phyloP scores from a whole-genome alignment of 37 sponge, comb jelly and placozoan genomes.

The Sycon ciliatum region DNA sequence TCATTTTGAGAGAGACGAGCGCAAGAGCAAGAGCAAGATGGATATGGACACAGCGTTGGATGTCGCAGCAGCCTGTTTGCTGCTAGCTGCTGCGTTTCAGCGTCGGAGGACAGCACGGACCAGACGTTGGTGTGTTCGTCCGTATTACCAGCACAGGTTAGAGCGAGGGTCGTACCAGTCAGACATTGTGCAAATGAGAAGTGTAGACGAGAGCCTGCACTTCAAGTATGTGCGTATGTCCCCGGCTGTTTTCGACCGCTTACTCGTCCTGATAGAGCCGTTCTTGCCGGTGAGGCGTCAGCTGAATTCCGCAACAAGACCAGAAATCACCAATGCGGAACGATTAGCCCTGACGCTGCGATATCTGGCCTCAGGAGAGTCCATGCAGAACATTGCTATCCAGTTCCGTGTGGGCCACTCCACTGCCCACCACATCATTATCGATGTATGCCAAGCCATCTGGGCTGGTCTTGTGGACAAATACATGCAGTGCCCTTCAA shows the following conservation, averaged over 20 bases:
- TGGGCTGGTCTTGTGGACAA: constrained; percentile 17
- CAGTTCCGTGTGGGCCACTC: constrained; percentile 21
- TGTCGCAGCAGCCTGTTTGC: no score
- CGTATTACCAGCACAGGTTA: no score
- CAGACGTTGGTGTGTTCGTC: no score
- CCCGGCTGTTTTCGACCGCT: constrained; percentile 14
- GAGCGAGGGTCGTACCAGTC: no score
- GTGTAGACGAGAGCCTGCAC: not conserved
- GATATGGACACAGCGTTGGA: no score
- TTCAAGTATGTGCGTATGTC: constrained; percentile 13
- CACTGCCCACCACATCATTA: constrained; percentile 20
- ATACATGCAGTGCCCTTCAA: constrained; percentile 5
- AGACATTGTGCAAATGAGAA: not conserved
- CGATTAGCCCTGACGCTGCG: constrained; percentile 39
- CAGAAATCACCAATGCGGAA: constrained; percentile 22
- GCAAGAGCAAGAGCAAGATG: no score
- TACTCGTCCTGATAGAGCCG: constrained; percentile 14
- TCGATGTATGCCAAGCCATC: constrained; percentile 21
- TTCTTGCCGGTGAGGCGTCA: not conserved
- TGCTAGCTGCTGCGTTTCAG: no score
- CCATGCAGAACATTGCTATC: not conserved
- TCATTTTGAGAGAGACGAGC: no score
- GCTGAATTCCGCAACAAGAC: not conserved
- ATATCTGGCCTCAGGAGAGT: constrained; percentile 35
- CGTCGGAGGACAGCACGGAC: no score